phyloP scores from a whole-genome alignment of 2,888 invertebrate species.

The Cremastobaeus sp. region DNA sequence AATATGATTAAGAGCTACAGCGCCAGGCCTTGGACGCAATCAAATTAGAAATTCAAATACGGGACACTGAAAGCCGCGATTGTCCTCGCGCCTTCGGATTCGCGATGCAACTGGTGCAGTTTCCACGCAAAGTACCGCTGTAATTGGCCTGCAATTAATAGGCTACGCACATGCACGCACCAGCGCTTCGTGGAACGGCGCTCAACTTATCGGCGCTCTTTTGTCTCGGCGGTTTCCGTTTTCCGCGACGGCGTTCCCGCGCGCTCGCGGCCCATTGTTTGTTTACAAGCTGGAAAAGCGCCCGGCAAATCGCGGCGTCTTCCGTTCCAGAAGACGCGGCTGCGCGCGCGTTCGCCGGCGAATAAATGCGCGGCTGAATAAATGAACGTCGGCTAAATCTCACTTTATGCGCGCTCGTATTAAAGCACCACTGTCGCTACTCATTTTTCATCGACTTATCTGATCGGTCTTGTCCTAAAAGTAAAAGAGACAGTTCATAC shows the following conservation, averaged over 20 bases:
- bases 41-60: constrained; percentile 51
- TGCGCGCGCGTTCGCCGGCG: not conserved
- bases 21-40: constrained; percentile 22
- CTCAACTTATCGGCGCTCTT: constrained; percentile 3
- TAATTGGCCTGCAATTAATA: constrained; percentile 69
- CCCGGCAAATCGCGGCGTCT: no score
- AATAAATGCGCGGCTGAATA: constrained; percentile 10
- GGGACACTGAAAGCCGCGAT: constrained; percentile 37
- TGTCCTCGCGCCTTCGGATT: constrained; percentile 29
- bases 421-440: constrained; percentile 51
- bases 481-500: constrained; percentile 32
- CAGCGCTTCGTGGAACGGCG: constrained; percentile 9
- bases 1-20: constrained; percentile 21
- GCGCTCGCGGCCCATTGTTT: no score
- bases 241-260: no score
- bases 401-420: constrained; percentile 43
- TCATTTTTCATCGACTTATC: constrained; percentile 55
- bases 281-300: no score
- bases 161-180: constrained; percentile 46
- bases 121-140: constrained; percentile 37
- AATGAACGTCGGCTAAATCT: constrained; percentile 49
- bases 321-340: no score
- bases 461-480: constrained; percentile 54
- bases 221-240: no score
- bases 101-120: constrained; percentile 32